Base-by-base conservation (phyloP, 2,797 vertebrate species). In the Falco cherrug region DNA sequence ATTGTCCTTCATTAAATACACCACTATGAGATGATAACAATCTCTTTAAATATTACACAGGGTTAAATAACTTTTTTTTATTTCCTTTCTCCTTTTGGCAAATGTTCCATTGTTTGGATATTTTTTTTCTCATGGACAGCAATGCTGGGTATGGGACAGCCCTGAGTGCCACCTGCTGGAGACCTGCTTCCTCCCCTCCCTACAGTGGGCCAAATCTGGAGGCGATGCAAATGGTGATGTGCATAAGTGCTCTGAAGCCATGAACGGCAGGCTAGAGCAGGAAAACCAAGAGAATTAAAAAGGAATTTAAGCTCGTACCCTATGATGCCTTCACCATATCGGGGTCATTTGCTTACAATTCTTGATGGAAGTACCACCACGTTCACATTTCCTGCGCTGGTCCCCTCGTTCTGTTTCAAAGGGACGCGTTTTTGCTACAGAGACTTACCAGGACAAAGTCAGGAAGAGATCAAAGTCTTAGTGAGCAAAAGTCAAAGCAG, bases 161-260 rank as follows among this genome's bases (percentile, higher is more conserved):
- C 87, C 95, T 94, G 94, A 95, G 94, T 97, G 96, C 96, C 97
- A 96, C 84, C 97, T 97, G 71, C 96, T 96, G 97, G 97, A 94
- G 78, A 94, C 21, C 50, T 54, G 68, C 78, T 74, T 79, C 87
- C n/a, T 94, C 84, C 84, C 69, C 75, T 57, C 81, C 50, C 73
- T 85, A 45, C 9, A 0, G 3, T 59, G 94, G 89, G 87, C 82
- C 96, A 90, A 76, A 84, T 59, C 51, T 68, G 47, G 89, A 79
- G 71, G 37, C 2, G 2, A 28, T 90, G 85, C 48, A 60, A 59
- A 53, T 37, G 41, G 53, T 43, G 39, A n/a, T 71, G 61, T 57
- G 48, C 75, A 28, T 53, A 31, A 82, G 48, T 29, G 50, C 64
- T 89, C 60, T 53, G 47, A 76, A 91, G 81, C 59, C 48, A 37